Conservation (phyloP, 2,797 vertebrate species). For the Labroides dimidiatus region DNA sequence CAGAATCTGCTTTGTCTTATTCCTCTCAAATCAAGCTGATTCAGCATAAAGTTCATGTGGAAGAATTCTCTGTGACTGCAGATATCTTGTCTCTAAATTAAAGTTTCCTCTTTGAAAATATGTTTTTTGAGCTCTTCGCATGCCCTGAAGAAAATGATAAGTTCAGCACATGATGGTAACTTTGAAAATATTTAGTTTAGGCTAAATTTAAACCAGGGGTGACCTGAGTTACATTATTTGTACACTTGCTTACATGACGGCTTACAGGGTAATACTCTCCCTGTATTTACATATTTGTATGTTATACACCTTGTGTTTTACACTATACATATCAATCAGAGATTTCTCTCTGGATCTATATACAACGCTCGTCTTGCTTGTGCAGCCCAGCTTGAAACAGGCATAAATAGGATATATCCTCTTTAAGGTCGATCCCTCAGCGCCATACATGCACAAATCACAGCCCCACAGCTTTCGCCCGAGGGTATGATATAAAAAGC, state of each 20-base stretch:
- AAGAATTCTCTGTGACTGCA: conserved; percentile 59
- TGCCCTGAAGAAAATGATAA: conserved; percentile 20
- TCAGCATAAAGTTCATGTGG: conserved; percentile 47
- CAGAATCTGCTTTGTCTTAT: conserved; percentile 36
- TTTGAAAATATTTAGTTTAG: neutral
- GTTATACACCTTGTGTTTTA: neutral
- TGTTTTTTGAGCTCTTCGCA: conserved; percentile 36
- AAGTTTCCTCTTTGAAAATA: conserved; percentile 49
- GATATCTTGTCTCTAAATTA: conserved; percentile 57
- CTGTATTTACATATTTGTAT: conserved; percentile 9
- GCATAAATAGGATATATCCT: conserved; percentile 32
- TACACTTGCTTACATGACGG: neutral
- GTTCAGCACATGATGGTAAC: neutral
- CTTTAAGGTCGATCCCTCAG: conserved; percentile 28
- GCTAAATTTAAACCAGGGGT: conserved; percentile 12
- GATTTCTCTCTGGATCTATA: neutral
- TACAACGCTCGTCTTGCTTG: conserved; percentile 17
- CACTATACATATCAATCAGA: conserved; percentile 12
- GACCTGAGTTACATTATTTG: neutral
- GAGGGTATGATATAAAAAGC: conserved; percentile 48
- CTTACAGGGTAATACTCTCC: neutral
- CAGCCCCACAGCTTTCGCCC: conserved; percentile 47
- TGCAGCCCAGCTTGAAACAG: conserved; percentile 42
- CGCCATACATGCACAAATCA: conserved; percentile 33
- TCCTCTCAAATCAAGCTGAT: conserved; percentile 64